phyloP scores from a whole-genome alignment of 2,888 invertebrate genomes.

The Pyrocoelia pectoralis region DNA sequence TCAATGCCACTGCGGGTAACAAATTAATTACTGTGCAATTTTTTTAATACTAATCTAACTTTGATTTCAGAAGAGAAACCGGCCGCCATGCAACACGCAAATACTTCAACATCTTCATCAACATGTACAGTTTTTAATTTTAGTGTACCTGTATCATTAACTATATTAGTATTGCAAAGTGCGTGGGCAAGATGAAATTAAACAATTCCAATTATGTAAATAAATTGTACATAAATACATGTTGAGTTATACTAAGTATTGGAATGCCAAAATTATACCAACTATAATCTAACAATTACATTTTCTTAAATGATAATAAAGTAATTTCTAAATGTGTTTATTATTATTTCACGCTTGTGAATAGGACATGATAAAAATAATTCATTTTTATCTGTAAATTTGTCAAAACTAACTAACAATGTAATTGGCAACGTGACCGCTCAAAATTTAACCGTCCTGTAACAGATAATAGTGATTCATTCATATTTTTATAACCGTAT shows the following conservation, averaged over 20 bases:
- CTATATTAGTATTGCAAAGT: slow-evolving; percentile 44
- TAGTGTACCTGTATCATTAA: slow-evolving; percentile 45
- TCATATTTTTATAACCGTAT: too few species aligned
- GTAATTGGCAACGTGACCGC: too few species aligned
- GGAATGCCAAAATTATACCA: slow-evolving; percentile 4
- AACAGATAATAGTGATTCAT: too few species aligned
- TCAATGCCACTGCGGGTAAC: slow-evolving; percentile 67
- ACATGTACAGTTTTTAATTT: slow-evolving; percentile 41
- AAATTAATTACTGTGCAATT: not conserved
- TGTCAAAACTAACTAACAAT: too few species aligned
- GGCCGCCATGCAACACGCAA: slow-evolving; percentile 78
- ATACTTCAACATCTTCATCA: slow-evolving; percentile 58
- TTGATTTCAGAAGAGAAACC: slow-evolving; percentile 72
- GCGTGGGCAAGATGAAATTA: slow-evolving; percentile 44
- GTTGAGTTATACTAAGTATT: slow-evolving; percentile 2
- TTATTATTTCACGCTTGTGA: not conserved
- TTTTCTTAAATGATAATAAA: slow-evolving; percentile 14
- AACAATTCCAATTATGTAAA: slow-evolving; percentile 22
- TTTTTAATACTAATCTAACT: slow-evolving; percentile 16
- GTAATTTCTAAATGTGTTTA: not conserved
- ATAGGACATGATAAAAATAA: too few species aligned
- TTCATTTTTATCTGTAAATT: too few species aligned
- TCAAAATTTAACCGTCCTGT: too few species aligned
- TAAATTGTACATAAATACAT: slow-evolving; percentile 31
- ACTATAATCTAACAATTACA: not conserved